Evolutionary conservation across 2,113 vertebrate species (phyloP), one percentile per base, ranked within the genome.

Genomic region (Pseudonaja textilis): DNA sequence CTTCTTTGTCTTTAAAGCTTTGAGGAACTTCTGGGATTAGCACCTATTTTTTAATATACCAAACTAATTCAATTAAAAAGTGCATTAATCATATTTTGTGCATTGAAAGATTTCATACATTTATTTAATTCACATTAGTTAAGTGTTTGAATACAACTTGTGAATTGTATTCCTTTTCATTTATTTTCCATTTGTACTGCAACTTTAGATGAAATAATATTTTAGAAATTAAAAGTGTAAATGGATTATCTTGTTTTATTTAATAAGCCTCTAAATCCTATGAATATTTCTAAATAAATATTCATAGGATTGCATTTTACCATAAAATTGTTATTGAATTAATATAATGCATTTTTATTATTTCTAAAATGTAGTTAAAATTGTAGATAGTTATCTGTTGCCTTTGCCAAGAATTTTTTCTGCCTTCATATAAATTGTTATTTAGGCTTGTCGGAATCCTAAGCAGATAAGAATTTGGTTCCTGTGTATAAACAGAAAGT

Each of bases 401-500:
- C 34, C 18, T 85, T 57, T 57, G 52, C 50, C 39, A 85, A 74
- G 16, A 20, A 3, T 56, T 74, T 42, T 8, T 8, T 54, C 50
- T 59, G 10, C 34, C 16, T 57, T 61, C 57, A 57, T n/a, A 88
- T 47, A 88, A 10, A 92, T 88, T 14, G 25, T 22, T 42, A 45
- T 55, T 64, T 8, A 42, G 2, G n/a, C 42, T 52, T 57, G 39
- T 42, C 23, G 45, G 45, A 86, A 42, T 61, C 29, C 55, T 59
- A 52, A 93, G 86, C 2, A 86, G 22, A 39, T 90, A 45, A 59
- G 12, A 89, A 86, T 93, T 86, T 93, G 8, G n/a, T 90, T 45
- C 39, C n/a, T 86, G 86, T 34, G 61, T 26, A 90, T 86, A 89
- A 93, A 85, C 42, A 93, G 64, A 81, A 90, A 26, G 54, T 59